phyloP scores from a whole-genome alignment of 2,888 invertebrate species.

The Apotomis capreana region DNA sequence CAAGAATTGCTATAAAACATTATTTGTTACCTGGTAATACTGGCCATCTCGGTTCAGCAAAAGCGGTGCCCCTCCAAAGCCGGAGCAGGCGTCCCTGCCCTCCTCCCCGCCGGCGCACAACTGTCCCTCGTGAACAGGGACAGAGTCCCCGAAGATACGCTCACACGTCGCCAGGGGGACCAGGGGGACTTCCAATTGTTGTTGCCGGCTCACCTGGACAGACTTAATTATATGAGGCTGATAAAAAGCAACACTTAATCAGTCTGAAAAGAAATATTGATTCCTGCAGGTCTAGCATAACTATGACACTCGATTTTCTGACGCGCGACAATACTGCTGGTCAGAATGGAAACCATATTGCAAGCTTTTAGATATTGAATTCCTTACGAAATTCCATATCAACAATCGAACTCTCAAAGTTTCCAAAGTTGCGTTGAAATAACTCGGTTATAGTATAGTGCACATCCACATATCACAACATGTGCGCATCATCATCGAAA shows the following conservation, averaged over 20 bases:
- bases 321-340: too few relatives aligned
- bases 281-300: too few relatives aligned
- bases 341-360: too few relatives aligned
- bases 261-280: too few relatives aligned
- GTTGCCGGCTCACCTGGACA: constrained; percentile 81
- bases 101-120: constrained; percentile 90
- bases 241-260: too few relatives aligned
- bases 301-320: too few relatives aligned
- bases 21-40: constrained; percentile 83
- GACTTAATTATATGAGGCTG: neutral
- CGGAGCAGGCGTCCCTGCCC: constrained; percentile 90
- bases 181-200: constrained; percentile 87
- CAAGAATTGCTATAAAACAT: constrained; percentile 77
- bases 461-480: constrained; percentile 1
- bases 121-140: constrained; percentile 85
- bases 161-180: constrained; percentile 86
- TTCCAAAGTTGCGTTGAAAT: too few relatives aligned
- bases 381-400: too few relatives aligned
- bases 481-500: constrained; percentile 22
- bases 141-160: constrained; percentile 86
- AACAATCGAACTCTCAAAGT: too few relatives aligned
- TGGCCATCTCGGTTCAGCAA: constrained; percentile 85
- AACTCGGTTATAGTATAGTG: neutral
- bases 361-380: too few relatives aligned
- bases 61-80: constrained; percentile 91